Conservation (phyloP, 2,888 invertebrate species). For the Ophion slaviceki region DNA sequence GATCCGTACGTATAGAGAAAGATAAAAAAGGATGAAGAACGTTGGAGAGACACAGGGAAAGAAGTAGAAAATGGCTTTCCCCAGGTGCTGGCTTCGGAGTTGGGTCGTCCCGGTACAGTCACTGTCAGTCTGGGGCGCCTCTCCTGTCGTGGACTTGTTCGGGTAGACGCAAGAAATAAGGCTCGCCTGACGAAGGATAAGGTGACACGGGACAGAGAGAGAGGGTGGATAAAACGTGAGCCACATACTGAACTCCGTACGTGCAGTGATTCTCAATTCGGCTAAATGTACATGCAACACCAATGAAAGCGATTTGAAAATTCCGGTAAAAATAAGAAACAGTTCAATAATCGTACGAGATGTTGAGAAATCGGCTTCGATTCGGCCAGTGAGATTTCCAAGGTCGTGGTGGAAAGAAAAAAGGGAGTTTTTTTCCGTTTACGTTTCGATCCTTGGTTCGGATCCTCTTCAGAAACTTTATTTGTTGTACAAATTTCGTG, state of each 20-base stretch:
- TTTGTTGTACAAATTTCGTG: no score
- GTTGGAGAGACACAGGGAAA: slow-evolving; percentile 10
- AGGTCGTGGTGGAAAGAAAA: no score
- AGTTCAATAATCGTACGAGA: no score
- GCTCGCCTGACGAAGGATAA: slow-evolving; percentile 58
- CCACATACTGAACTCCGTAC: slow-evolving; percentile 63
- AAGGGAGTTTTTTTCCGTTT: no score
- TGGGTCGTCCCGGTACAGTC: slow-evolving; percentile 30
- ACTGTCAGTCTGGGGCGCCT: slow-evolving; percentile 58
- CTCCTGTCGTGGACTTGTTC: slow-evolving; percentile 54
- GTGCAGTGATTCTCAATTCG: slow-evolving; percentile 69
- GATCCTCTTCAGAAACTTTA: no score
- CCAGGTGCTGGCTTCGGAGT: slow-evolving; percentile 38
- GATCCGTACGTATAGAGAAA: background rate
- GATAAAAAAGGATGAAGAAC: background rate
- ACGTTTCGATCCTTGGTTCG: no score
- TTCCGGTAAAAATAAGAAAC: background rate
- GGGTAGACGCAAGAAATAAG: slow-evolving; percentile 55
- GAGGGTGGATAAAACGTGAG: slow-evolving; percentile 70
- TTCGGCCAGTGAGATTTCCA: no score
- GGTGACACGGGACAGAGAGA: slow-evolving; percentile 60
- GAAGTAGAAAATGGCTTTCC: slow-evolving; percentile 34
- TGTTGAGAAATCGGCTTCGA: no score
- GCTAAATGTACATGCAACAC: background rate
- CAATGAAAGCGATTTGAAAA: background rate